Conservation (phyloP, 2,797 vertebrate genomes). For the Poeciliopsis presidionis region DNA sequence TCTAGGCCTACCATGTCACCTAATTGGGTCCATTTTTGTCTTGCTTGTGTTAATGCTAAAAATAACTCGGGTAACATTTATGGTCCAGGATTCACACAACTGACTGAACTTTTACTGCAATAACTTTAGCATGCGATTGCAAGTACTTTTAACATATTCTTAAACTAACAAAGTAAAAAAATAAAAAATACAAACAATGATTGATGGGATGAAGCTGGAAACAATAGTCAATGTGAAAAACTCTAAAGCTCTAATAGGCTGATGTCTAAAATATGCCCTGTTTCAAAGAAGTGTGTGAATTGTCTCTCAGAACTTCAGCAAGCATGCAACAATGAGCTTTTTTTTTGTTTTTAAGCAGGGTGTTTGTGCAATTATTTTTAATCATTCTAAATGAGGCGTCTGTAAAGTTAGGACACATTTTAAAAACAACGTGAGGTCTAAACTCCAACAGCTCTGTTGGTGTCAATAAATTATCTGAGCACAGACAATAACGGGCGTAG, state of each 20-base stretch:
- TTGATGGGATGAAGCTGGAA: not conserved
- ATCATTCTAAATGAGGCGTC: slow-evolving; percentile 7
- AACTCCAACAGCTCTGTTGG: not conserved
- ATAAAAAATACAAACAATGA: not conserved
- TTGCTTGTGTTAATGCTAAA: not conserved
- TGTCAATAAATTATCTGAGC: not conserved
- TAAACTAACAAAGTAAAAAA: not conserved
- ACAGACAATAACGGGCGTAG: not conserved
- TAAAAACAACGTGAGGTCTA: not conserved
- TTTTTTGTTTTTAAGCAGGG: slow-evolving; percentile 19
- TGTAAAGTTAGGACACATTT: slow-evolving; percentile 10
- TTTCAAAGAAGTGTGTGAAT: slow-evolving; percentile 27
- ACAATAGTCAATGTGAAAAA: not conserved
- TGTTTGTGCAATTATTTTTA: slow-evolving; percentile 22
- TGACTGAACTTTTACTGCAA: not conserved
- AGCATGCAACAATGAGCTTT: slow-evolving; percentile 17
- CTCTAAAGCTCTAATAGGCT: not conserved
- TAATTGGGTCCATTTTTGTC: not conserved
- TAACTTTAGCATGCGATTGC: not conserved
- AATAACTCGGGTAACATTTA: not conserved
- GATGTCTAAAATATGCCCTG: slow-evolving; percentile 11
- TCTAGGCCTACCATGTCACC: not conserved
- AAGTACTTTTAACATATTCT: not conserved
- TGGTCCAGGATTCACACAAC: not conserved
- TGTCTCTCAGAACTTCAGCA: slow-evolving; percentile 45